Evolutionary conservation across 2,113 vertebrate genomes (phyloP).

Genomic region (Vireo altiloquus): DNA sequence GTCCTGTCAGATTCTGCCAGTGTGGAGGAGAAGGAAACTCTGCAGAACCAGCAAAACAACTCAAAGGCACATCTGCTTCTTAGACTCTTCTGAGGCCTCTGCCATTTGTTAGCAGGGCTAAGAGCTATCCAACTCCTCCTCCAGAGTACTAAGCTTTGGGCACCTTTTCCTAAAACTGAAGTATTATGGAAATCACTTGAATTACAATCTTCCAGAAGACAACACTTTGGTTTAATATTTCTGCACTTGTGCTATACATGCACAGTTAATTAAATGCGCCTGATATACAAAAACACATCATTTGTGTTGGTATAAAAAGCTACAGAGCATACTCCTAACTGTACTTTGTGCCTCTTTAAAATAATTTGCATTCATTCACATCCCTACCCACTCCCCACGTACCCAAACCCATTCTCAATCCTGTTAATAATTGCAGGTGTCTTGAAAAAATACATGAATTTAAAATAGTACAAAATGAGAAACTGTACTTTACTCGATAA

Average conservation of each 20-base stretch:
- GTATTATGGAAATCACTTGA: background rate
- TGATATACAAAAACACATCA: background rate
- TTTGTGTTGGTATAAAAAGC: background rate
- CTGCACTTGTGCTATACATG: background rate
- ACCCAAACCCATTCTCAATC: background rate
- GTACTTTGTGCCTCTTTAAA: constrained; percentile 4
- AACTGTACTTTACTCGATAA: constrained; percentile 22
- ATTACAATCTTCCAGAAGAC: background rate
- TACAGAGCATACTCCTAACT: background rate
- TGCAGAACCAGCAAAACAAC: background rate
- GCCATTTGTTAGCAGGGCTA: background rate
- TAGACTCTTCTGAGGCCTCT: background rate
- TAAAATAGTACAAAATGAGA: constrained; percentile 41
- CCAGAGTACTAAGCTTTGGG: background rate
- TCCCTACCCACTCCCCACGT: background rate
- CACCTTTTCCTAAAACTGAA: background rate
- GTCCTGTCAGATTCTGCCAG: too few species aligned
- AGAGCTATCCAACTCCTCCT: background rate
- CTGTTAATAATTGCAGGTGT: constrained; percentile 5
- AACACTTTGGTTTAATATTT: background rate
- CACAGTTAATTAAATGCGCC: background rate
- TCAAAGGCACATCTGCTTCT: background rate
- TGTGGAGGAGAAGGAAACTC: background rate
- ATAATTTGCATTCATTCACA: background rate
- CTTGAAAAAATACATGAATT: constrained; percentile 30